Percentiles rank a stretch among this genome's conserved stretches.
phyloP scores from a whole-genome alignment of 2,113 vertebrate species.

The Isichthys henryi region DNA sequence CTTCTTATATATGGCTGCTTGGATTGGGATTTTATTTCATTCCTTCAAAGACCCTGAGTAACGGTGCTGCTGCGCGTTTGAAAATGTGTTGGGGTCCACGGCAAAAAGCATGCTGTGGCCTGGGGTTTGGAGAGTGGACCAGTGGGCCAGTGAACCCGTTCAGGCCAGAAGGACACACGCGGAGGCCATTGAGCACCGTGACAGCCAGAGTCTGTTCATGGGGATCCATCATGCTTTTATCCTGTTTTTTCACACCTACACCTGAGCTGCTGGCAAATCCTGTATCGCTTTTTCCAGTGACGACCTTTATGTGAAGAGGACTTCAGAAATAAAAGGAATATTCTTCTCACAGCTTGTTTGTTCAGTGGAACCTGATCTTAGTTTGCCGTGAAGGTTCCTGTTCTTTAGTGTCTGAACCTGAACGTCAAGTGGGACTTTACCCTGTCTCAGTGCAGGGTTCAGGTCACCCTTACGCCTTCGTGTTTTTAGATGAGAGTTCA shows the following conservation, averaged over 20 bases:
- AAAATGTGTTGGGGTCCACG: background rate
- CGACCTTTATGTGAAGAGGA: background rate
- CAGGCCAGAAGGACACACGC: background rate
- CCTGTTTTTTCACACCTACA: background rate
- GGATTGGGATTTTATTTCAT: background rate
- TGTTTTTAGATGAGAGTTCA: background rate
- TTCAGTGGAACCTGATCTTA: background rate
- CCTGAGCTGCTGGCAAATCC: background rate
- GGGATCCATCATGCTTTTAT: background rate
- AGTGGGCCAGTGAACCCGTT: background rate
- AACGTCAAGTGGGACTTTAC: background rate
- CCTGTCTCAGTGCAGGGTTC: background rate
- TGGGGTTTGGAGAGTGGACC: background rate
- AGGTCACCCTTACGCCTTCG: background rate
- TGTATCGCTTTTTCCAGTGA: background rate
- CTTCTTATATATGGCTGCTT: background rate
- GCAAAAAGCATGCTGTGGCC: background rate
- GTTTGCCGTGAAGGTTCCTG: background rate
- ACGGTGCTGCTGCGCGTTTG: background rate
- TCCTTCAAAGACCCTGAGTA: background rate
- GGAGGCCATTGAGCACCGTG: background rate
- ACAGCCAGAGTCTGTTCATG: background rate
- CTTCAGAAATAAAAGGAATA: background rate
- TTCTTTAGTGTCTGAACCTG: background rate
- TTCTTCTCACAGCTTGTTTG: background rate